Percentiles rank a stretch among this genome's conserved stretches.
Evolutionary conservation across 2,888 invertebrate species (phyloP).

Genomic region (Folsomia candida): DNA sequence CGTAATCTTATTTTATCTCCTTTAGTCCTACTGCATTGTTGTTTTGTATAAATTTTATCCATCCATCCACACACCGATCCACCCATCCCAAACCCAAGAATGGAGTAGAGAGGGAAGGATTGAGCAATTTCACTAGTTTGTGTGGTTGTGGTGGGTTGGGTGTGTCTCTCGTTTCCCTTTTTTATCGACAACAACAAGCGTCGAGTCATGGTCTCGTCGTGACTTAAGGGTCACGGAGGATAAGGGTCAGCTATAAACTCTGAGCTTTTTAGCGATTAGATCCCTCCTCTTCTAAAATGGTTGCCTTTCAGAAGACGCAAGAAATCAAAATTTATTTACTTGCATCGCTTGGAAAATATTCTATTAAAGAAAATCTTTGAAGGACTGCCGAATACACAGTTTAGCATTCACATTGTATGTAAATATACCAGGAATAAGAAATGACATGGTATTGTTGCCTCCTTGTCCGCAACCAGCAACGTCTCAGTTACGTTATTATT

Average conservation of each 20-base stretch:
- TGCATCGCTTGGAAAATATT: not conserved
- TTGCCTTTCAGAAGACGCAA: not conserved
- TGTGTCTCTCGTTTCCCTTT: conserved; percentile 5
- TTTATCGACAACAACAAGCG: conserved; percentile 15
- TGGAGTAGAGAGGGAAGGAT: not conserved
- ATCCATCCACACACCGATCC: no score
- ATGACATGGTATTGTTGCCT: not conserved
- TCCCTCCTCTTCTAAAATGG: conserved; percentile 28
- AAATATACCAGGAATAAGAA: not conserved
- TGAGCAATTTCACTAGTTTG: not conserved
- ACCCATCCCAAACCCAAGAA: no score
- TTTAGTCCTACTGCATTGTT: no score
- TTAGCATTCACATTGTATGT: not conserved
- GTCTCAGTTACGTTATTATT: not conserved
- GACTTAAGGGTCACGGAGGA: conserved; percentile 46
- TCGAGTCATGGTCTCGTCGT: conserved; percentile 40
- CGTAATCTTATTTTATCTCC: no score
- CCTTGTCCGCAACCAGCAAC: not conserved
- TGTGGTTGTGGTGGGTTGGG: conserved; percentile 9
- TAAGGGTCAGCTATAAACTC: conserved; percentile 35
- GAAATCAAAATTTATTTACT: not conserved
- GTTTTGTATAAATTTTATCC: no score
- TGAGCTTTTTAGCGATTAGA: conserved; percentile 23
- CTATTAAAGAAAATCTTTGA: no score
- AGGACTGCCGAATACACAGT: not conserved